Evolutionary conservation across 2,797 vertebrate species (phyloP).

Genomic region (Lophius americanus): DNA sequence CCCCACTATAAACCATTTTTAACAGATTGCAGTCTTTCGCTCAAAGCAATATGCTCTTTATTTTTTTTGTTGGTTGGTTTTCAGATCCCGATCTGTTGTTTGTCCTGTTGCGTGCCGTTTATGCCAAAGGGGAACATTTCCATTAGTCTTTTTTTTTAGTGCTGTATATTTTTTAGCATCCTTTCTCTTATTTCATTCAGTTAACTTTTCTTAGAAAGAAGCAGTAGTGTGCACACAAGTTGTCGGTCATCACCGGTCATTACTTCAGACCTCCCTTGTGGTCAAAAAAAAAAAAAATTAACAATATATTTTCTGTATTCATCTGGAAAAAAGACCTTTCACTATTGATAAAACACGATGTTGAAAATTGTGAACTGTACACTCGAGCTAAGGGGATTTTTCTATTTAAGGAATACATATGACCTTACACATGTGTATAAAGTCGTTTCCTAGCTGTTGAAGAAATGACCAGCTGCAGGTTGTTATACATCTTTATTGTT

Average conservation of each 20-base stretch:
- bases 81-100: constrained; percentile 40
- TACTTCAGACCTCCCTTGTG: constrained; percentile 38
- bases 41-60: constrained; percentile 70
- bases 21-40: constrained; percentile 45
- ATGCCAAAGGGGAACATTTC: constrained; percentile 76
- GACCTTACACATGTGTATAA: constrained; percentile 45
- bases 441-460: neutral
- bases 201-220: constrained; percentile 51
- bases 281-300: constrained; percentile 41
- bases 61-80: constrained; percentile 42
- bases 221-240: constrained; percentile 47
- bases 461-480: neutral
- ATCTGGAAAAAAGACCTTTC: constrained; percentile 47
- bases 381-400: constrained; percentile 83
- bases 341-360: constrained; percentile 87
- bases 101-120: constrained; percentile 63
- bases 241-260: constrained; percentile 34
- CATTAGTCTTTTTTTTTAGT: constrained; percentile 45
- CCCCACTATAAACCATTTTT: constrained; percentile 38
- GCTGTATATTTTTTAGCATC: constrained; percentile 43
- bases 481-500: neutral
- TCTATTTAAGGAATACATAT: constrained; percentile 90
- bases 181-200: constrained; percentile 72
- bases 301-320: constrained; percentile 46
- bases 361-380: constrained; percentile 83